Evolutionary conservation across 2,888 invertebrate genomes (phyloP).

Genomic region (Dusona sp.): DNA sequence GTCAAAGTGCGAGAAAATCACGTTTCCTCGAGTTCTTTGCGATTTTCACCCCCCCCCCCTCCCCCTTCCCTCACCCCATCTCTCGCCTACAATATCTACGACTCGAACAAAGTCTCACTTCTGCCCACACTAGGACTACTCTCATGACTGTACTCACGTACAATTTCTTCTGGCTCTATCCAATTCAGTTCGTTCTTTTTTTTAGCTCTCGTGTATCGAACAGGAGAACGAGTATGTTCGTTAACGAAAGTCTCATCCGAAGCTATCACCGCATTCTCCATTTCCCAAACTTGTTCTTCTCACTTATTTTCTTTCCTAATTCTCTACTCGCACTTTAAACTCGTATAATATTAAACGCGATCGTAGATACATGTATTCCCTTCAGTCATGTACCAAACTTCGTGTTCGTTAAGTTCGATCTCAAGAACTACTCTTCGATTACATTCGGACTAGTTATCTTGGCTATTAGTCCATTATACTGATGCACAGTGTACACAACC

Average conservation of each 20-base stretch:
- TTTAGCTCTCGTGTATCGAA: neutral
- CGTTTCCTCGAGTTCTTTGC: conserved; percentile 1
- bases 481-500: neutral
- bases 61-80: neutral
- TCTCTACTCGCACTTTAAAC: neutral
- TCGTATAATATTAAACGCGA: neutral
- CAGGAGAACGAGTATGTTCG: neutral
- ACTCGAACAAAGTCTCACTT: neutral
- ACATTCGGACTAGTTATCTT: neutral
- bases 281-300: neutral
- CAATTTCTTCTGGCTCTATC: neutral
- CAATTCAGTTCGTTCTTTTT: neutral
- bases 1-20: conserved; percentile 50
- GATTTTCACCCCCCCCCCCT: neutral
- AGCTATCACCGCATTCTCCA: neutral
- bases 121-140: neutral
- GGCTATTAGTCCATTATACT: neutral
- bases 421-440: neutral
- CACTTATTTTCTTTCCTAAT: neutral
- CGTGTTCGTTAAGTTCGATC: neutral
- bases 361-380: too few relatives aligned
- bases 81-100: neutral
- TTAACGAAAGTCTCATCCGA: neutral
- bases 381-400: neutral
- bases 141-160: neutral